phyloP scores from a whole-genome alignment of 2,888 invertebrate species.

The Andrena minutula region DNA sequence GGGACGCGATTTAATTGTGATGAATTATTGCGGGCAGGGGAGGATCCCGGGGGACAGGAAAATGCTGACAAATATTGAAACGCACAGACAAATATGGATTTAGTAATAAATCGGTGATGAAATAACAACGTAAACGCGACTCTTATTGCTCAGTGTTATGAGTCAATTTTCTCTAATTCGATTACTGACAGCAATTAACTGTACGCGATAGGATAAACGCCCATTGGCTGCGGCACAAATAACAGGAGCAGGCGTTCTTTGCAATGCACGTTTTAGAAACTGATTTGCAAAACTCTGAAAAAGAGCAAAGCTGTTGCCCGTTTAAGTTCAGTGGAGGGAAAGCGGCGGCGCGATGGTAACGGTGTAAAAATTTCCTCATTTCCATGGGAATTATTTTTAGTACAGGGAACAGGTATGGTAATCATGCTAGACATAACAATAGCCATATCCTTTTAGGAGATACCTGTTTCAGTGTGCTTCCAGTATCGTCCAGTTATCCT shows the following conservation, averaged over 20 bases:
- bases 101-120: not conserved
- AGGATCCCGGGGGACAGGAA: not conserved
- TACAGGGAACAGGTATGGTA: constrained; percentile 18
- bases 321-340: not conserved
- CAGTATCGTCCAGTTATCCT: constrained; percentile 4
- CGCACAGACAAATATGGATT: not conserved
- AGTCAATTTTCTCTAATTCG: not conserved
- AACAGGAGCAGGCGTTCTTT: too few relatives aligned
- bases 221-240: too few relatives aligned
- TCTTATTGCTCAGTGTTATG: not conserved
- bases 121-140: not conserved
- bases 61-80: constrained; percentile 6
- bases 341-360: not conserved
- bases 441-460: constrained; percentile 24
- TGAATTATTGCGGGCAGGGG: constrained; percentile 11
- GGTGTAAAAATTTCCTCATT: constrained; percentile 29
- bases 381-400: constrained; percentile 24
- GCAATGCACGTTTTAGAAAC: constrained; percentile 1
- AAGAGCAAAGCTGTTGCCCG: not conserved
- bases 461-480: constrained; percentile 10
- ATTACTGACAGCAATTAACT: too few relatives aligned
- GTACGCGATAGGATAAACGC: too few relatives aligned
- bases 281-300: constrained; percentile 19
- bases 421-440: constrained; percentile 17
- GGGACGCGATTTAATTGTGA: constrained; percentile 32